Base-by-base conservation (phyloP, 2,888 invertebrate genomes). In the Rhorus exstirpatorius region DNA sequence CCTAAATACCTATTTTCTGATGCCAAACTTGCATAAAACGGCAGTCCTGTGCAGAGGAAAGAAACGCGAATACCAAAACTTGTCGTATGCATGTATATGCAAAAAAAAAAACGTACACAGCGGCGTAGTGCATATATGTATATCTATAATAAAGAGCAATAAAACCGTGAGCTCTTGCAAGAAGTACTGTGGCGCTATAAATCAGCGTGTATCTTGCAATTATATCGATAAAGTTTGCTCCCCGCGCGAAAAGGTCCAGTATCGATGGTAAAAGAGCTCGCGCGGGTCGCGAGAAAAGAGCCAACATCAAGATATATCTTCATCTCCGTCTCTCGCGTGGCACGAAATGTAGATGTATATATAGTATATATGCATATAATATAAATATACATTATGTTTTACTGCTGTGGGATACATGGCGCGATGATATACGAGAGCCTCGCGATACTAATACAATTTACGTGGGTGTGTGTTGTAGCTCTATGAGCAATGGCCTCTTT, bases 201-300 rank as follows among this genome's bases (percentile, higher is more conserved):
- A 91, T 91, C 89, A 89, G 74, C 79, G 70, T 75, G 86, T 89
- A 90, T 90, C 90, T 89, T 67, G 88, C 89, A 90, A 90, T 90
- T 90, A 90, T 87, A 90, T 91, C 89, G 89, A 90, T 91, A 90
- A 89, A 87, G 85, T 75, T 82, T 74, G 78, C 74, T 75, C 44
- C 65, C 65, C 41, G 63, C 41, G 63, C 82, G 83, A 87, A 86
- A 84, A 86, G 88, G 86, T 88, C 86, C 86, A 84, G 86, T 88
- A 90, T 89, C 87, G 87, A 89, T 84, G 84, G 60, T 75, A 61
- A n/a, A n/a, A 78, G 72, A 61, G 80, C 72, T 53, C 75, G 53
- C 70, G 80, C 77, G 78, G 81, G 83, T 84, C 84, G 84, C 87
- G 46, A 51, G 14, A 38, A 38, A 14, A 72, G 19, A 17, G 10